Evolutionary conservation across 37 sponge, comb jelly and placozoan species (phyloP).

Genomic region (Corticium candelabrum): DNA sequence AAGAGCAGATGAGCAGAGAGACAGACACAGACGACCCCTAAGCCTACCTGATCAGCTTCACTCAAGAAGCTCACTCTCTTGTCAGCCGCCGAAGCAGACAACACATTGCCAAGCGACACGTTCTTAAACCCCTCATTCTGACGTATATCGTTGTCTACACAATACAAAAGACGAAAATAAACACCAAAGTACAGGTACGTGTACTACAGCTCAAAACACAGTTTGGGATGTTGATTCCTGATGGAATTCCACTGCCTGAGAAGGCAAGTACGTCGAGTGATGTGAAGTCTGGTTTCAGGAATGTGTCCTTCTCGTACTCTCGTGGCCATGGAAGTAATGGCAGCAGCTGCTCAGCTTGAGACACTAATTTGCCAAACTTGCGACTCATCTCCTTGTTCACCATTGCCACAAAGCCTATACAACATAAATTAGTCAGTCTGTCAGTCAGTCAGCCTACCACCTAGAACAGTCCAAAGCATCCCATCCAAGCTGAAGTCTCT

Average conservation of each 20-base stretch:
- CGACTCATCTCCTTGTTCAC: constrained; percentile 84
- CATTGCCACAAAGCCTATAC: constrained; percentile 82
- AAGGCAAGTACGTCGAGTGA: constrained; percentile 78
- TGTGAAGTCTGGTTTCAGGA: constrained; percentile 81
- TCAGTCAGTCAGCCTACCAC: no score
- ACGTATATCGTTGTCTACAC: constrained; percentile 77
- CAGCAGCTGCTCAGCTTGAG: constrained; percentile 52
- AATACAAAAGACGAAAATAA: not conserved
- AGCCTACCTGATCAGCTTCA: constrained; percentile 20
- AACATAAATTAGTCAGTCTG: not conserved
- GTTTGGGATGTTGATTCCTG: constrained; percentile 90
- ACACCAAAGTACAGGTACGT: not conserved
- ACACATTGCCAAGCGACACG: constrained; percentile 85
- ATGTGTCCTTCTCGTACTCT: constrained; percentile 77
- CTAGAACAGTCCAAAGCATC: no score
- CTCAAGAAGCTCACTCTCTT: constrained; percentile 55
- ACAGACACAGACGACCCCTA: constrained; percentile 8
- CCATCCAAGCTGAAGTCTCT: no score
- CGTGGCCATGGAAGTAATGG: constrained; percentile 63
- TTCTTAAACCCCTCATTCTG: constrained; percentile 91
- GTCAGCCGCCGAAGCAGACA: constrained; percentile 50
- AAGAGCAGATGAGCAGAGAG: constrained; percentile 5
- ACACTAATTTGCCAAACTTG: constrained; percentile 65
- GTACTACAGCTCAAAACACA: constrained; percentile 27
- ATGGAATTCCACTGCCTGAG: constrained; percentile 78